Evolutionary conservation across 2,797 vertebrate genomes (phyloP).

Genomic region (Acipenser transmontanus): DNA sequence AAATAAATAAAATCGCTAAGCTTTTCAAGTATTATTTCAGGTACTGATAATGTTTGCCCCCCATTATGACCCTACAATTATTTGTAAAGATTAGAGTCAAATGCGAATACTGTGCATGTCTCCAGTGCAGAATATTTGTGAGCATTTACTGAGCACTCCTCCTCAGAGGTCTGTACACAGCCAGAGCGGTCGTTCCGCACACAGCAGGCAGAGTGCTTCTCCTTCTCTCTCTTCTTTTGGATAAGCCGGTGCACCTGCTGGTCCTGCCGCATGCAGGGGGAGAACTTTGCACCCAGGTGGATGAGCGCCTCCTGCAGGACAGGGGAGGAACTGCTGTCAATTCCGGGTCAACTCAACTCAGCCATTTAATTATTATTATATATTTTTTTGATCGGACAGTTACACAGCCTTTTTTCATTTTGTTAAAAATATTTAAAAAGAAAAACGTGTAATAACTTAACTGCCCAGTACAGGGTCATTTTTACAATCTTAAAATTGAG

Average conservation of each 20-base stretch:
- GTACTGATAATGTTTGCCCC: no score
- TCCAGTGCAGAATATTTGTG: no score
- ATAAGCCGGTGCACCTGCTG: slow-evolving; percentile 84
- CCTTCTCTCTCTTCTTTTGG: slow-evolving; percentile 64
- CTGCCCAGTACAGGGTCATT: neutral
- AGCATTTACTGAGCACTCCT: slow-evolving; percentile 87
- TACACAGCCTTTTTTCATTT: neutral
- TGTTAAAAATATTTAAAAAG: neutral
- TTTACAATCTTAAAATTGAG: neutral
- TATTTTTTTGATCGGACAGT: neutral
- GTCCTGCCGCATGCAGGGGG: slow-evolving; percentile 94
- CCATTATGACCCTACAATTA: no score
- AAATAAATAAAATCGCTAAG: no score
- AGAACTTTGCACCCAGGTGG: slow-evolving; percentile 97
- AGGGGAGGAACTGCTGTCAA: slow-evolving; percentile 1
- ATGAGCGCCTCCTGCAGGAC: slow-evolving; percentile 82
- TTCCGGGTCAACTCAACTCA: no score
- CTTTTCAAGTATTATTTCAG: no score
- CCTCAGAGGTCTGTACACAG: slow-evolving; percentile 85
- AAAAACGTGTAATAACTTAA: neutral
- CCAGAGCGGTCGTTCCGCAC: slow-evolving; percentile 93
- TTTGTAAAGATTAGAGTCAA: no score
- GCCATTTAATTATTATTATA: no score
- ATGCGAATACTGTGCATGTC: no score
- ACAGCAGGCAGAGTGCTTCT: slow-evolving; percentile 86